Conservation (phyloP, 2,113 vertebrate genomes). For the Aspiorhynchus laticeps region DNA sequence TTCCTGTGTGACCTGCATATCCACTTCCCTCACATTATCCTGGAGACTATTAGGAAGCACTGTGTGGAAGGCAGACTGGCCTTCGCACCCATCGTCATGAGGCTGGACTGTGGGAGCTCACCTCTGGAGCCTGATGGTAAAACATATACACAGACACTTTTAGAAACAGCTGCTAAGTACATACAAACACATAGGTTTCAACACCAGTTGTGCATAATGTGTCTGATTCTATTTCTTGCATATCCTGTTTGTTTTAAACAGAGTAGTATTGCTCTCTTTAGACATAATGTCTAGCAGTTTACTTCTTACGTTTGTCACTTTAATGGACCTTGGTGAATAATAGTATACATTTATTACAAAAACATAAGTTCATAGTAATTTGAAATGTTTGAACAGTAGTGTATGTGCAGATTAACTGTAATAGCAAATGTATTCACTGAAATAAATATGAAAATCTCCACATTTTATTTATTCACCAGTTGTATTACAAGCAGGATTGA, state of each 20-base stretch:
- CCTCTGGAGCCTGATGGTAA: constrained; percentile 84
- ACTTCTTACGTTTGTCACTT: neutral
- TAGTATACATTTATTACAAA: neutral
- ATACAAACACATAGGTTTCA: constrained; percentile 22
- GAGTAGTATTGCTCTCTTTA: constrained; percentile 1
- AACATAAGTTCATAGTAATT: neutral
- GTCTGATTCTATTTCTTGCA: neutral
- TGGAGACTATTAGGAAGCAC: constrained; percentile 96
- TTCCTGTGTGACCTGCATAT: constrained; percentile 99
- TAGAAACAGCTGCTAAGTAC: neutral
- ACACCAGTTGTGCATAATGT: constrained; percentile 33
- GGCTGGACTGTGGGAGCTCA: constrained; percentile 92
- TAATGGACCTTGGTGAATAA: neutral
- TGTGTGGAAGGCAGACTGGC: constrained; percentile 94
- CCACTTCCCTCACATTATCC: constrained; percentile 90
- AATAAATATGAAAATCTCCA: neutral
- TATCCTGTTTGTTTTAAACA: constrained; percentile 24
- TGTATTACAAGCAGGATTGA: neutral
- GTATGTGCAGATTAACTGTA: neutral
- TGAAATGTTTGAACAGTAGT: neutral
- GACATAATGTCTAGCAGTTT: neutral
- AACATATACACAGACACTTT: constrained; percentile 28
- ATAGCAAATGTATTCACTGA: neutral
- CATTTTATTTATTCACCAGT: neutral
- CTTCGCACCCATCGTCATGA: constrained; percentile 96